Evolutionary conservation across 2,888 invertebrate genomes (phyloP).

Genomic region (Rhingia campestris): DNA sequence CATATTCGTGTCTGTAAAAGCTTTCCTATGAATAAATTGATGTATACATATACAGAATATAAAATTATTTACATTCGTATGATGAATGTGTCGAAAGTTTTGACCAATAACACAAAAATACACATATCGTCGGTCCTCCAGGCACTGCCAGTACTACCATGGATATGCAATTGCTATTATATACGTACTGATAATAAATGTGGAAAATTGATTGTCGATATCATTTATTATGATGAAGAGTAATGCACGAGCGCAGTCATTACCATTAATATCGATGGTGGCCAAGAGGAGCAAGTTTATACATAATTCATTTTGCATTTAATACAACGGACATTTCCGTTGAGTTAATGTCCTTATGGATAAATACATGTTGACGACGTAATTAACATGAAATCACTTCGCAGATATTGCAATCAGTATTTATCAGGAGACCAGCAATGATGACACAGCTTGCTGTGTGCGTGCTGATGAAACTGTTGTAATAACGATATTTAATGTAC

Average conservation of each 20-base stretch:
- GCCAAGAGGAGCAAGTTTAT: slow-evolving; percentile 2
- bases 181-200: slow-evolving; percentile 9
- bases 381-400: slow-evolving; percentile 34
- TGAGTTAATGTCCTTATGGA: slow-evolving; percentile 26
- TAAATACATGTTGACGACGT: slow-evolving; percentile 39
- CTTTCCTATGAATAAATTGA: too few species aligned
- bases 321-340: slow-evolving; percentile 22
- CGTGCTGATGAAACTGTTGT: background rate
- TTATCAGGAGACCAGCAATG: background rate
- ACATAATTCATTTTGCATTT: slow-evolving; percentile 34
- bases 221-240: slow-evolving; percentile 22
- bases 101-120: too few species aligned
- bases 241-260: slow-evolving; percentile 11
- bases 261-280: slow-evolving; percentile 4
- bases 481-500: slow-evolving; percentile 5
- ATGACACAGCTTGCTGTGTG: background rate
- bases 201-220: slow-evolving; percentile 35
- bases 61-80: too few species aligned
- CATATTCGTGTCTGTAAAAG: too few species aligned
- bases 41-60: too few species aligned
- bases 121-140: background rate
- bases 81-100: too few species aligned
- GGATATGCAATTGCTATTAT: background rate
- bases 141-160: background rate
- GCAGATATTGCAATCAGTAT: slow-evolving; percentile 9